phyloP scores from a whole-genome alignment of 2,113 vertebrate genomes.

The Rhinichthys klamathensis region DNA sequence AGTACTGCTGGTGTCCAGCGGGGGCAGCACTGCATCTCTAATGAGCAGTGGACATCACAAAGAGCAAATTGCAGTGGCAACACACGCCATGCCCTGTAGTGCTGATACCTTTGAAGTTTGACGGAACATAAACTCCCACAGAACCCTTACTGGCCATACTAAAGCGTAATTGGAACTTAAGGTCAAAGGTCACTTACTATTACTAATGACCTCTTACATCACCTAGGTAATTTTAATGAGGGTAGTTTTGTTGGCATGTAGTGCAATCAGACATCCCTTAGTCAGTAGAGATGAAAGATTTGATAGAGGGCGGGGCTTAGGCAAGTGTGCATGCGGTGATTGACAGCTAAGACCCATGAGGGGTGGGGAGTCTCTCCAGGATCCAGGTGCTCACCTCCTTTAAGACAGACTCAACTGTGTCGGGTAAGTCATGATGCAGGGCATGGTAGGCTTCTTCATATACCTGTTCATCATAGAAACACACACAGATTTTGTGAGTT shows the following conservation, averaged over 20 bases:
- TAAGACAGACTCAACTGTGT: constrained; percentile 83
- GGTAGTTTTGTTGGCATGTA: constrained; percentile 37
- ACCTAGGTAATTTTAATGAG: constrained; percentile 32
- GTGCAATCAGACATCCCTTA: constrained; percentile 35
- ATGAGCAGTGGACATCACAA: constrained; percentile 35
- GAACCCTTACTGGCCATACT: constrained; percentile 25
- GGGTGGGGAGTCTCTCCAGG: constrained; percentile 65
- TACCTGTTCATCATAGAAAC: constrained; percentile 74
- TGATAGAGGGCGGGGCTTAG: constrained; percentile 2
- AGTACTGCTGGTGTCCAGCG: constrained; percentile 52
- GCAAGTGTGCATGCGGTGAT: background rate
- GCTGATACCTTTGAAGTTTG: constrained; percentile 55
- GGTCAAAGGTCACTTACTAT: constrained; percentile 48
- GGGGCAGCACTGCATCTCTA: constrained; percentile 51
- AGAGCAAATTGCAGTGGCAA: constrained; percentile 56
- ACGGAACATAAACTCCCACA: constrained; percentile 20
- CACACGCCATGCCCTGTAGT: constrained; percentile 49
- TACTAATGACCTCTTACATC: constrained; percentile 30
- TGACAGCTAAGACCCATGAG: constrained; percentile 42
- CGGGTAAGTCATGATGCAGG: constrained; percentile 92
- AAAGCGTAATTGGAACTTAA: constrained; percentile 24
- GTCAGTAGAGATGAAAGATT: constrained; percentile 35
- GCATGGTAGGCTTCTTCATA: constrained; percentile 90
- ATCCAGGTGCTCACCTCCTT: constrained; percentile 89
- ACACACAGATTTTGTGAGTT: constrained; percentile 7